These are phyloP conservation scores for Sylvia borin DNA, from an alignment of 2,797 vertebrate species.

Conservation along the genomic window DNA sequence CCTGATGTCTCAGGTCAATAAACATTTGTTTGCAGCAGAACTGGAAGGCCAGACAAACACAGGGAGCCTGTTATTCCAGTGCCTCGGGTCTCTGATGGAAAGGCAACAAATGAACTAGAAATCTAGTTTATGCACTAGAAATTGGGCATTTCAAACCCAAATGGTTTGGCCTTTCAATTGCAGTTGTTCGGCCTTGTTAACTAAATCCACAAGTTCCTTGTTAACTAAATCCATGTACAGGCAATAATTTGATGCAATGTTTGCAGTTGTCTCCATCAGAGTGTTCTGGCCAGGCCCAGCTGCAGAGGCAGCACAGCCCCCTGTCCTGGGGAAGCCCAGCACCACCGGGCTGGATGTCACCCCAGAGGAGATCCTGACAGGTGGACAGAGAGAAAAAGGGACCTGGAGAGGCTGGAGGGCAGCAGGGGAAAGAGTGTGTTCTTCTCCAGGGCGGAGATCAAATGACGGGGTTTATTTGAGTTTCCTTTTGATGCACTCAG, in stretches of 20 bases:
- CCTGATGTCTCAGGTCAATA: not conserved
- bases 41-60: not conserved
- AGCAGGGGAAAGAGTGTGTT: not conserved
- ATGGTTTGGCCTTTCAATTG: not conserved
- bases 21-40: not conserved
- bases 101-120: not conserved
- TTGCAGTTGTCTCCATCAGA: not conserved
- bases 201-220: not conserved
- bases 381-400: not conserved
- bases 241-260: rapidly evolving
- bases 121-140: not conserved
- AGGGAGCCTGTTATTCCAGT: not conserved
- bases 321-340: not conserved
- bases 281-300: not conserved
- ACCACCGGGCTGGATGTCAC: too few species aligned
- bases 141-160: not conserved
- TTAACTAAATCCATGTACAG: not conserved
- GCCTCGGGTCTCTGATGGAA: not conserved
- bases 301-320: not conserved
- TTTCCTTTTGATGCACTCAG: not conserved
- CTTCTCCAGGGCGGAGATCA: not conserved
- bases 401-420: not conserved
- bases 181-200: not conserved
- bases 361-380: not conserved
- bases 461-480: not conserved